Evolutionary conservation across 2,113 vertebrate genomes (phyloP).

Genomic region (Hippocampus guttulatus): DNA sequence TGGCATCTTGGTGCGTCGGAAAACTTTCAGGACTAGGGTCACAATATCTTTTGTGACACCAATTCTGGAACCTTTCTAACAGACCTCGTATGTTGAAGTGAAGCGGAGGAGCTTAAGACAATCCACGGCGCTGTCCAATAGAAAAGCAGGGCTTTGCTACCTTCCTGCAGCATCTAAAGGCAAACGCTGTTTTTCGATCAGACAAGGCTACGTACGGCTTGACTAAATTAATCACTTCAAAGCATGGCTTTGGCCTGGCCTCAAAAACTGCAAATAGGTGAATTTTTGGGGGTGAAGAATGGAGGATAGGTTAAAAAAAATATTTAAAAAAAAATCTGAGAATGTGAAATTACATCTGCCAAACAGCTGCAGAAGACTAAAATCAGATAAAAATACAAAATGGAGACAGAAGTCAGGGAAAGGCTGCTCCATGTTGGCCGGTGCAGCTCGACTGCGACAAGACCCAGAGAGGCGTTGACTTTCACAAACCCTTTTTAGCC

Average conservation of each 20-base stretch:
- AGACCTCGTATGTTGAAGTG: neutral
- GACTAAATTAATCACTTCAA: too few species aligned
- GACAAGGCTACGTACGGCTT: neutral
- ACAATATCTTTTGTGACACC: too few species aligned
- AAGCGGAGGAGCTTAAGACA: neutral
- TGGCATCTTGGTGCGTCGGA: too few species aligned
- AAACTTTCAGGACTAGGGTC: too few species aligned
- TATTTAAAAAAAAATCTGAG: neutral
- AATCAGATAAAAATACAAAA: slow-evolving; percentile 24
- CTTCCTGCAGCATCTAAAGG: neutral
- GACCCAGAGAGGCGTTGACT: slow-evolving; percentile 34
- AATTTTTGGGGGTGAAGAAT: neutral
- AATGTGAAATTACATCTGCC: neutral
- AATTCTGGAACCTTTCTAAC: too few species aligned
- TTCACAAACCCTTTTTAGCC: slow-evolving; percentile 24
- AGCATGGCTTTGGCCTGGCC: too few species aligned
- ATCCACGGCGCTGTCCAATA: neutral
- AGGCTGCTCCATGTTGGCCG: slow-evolving; percentile 49
- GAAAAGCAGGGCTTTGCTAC: neutral
- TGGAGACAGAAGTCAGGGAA: slow-evolving; percentile 31
- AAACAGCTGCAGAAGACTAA: neutral
- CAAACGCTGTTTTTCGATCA: neutral
- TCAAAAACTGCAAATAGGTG: too few species aligned
- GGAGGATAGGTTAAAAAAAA: neutral
- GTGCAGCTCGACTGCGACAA: slow-evolving; percentile 31